Evolutionary conservation across 2,888 invertebrate species (phyloP).

Genomic region (Dicycla oo): DNA sequence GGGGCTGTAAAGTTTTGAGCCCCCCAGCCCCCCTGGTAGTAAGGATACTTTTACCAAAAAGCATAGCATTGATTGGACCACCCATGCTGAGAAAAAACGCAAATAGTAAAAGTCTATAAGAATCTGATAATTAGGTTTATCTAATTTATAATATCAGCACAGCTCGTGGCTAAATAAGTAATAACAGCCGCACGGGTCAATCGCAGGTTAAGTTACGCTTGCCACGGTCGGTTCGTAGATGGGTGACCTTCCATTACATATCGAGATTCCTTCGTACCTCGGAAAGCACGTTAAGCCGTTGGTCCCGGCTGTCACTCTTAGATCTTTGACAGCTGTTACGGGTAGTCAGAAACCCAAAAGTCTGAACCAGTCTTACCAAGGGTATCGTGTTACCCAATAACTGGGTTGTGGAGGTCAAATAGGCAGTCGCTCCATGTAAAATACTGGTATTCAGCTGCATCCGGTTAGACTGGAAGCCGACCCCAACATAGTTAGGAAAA

Average conservation of each 20-base stretch:
- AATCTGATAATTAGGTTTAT: no score
- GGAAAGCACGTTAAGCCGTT: not conserved
- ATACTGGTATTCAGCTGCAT: not conserved
- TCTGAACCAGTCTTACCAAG: not conserved
- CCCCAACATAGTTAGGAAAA: not conserved
- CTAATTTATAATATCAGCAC: no score
- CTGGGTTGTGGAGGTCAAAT: no score
- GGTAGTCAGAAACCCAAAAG: not conserved
- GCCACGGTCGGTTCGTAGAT: not conserved
- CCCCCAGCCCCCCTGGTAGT: no score
- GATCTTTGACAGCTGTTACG: no score
- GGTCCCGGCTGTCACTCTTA: not conserved
- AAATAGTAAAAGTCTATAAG: no score
- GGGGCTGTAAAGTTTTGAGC: no score
- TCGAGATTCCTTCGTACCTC: not conserved
- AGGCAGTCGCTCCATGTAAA: not conserved
- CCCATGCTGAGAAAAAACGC: no score
- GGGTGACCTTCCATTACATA: not conserved
- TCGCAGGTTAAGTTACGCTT: not conserved
- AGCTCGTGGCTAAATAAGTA: no score
- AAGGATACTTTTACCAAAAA: no score
- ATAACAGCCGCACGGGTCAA: not conserved
- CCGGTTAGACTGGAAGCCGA: not conserved
- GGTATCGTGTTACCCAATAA: no score
- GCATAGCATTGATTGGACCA: no score